Conservation (phyloP, 2,888 invertebrate species). For the Fragum fragum region DNA sequence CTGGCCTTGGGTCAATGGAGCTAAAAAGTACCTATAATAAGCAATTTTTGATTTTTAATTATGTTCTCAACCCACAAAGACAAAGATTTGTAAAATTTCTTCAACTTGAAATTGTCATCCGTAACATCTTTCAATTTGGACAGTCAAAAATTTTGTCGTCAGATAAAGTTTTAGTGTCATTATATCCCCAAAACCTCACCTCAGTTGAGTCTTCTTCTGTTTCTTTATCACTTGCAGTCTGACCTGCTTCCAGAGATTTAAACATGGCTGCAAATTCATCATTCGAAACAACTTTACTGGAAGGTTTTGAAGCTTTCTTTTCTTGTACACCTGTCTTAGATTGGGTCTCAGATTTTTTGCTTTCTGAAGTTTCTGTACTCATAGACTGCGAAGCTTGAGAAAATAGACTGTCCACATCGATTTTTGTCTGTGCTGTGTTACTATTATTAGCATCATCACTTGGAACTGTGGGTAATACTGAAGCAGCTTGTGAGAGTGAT, state of each 20-base stretch:
- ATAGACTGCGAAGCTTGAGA: slow-evolving; percentile 42
- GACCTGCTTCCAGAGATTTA: slow-evolving; percentile 64
- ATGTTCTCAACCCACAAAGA: no score
- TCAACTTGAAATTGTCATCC: no score
- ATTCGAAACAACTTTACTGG: slow-evolving; percentile 57
- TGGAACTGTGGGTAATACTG: slow-evolving; percentile 71
- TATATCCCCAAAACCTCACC: slow-evolving; percentile 19
- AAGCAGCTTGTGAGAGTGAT: slow-evolving; percentile 73
- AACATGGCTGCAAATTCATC: slow-evolving; percentile 74
- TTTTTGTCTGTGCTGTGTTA: slow-evolving; percentile 49
- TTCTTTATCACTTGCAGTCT: slow-evolving; percentile 37
- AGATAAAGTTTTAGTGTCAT: no score
- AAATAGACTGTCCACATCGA: slow-evolving; percentile 69
- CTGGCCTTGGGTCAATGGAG: no score
- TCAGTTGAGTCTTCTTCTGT: neutral
- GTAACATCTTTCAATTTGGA: no score
- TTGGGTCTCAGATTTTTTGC: neutral
- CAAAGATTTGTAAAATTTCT: no score
- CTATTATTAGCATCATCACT: slow-evolving; percentile 50
- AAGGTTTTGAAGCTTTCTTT: slow-evolving; percentile 11
- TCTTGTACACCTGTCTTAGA: neutral
- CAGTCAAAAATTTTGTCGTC: no score
- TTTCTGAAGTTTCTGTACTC: neutral
- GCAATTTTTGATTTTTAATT: no score
- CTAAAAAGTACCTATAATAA: no score